A percentile compares a stretch with the other conserved stretches of the same genome.
Evolutionary conservation across 2,113 vertebrate genomes (phyloP).

Genomic region (Corydoras maculifer): DNA sequence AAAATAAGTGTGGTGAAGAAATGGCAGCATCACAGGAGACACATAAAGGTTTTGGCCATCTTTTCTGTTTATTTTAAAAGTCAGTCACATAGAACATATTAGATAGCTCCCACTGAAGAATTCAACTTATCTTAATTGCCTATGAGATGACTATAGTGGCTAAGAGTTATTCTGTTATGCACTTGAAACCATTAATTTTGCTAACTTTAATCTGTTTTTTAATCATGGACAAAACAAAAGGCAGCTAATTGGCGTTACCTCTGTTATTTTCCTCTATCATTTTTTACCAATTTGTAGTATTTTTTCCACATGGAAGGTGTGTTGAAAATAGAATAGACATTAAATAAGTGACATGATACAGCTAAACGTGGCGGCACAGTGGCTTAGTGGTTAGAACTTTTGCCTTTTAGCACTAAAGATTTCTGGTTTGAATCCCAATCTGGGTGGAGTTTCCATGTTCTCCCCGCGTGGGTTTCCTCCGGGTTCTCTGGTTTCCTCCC

Average conservation of each 20-base stretch:
- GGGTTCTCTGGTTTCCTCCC: too few relatives aligned
- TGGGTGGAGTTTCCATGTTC: too few relatives aligned
- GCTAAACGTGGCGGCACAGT: too few relatives aligned
- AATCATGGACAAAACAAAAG: slow-evolving; percentile 43
- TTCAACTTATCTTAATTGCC: slow-evolving; percentile 13
- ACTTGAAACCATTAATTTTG: slow-evolving; percentile 33
- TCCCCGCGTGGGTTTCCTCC: too few relatives aligned
- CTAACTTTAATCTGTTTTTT: slow-evolving; percentile 57
- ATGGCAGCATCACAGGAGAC: slow-evolving; percentile 1
- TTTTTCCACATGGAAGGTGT: slow-evolving; percentile 55
- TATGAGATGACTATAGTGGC: background rate
- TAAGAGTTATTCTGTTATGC: background rate
- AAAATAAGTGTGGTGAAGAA: background rate
- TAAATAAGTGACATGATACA: too few relatives aligned
- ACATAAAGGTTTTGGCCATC: background rate
- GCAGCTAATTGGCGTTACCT: slow-evolving; percentile 43
- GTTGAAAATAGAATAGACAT: too few relatives aligned
- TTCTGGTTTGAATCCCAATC: too few relatives aligned
- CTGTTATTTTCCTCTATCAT: slow-evolving; percentile 26
- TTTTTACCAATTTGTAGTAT: slow-evolving; percentile 47
- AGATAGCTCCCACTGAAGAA: slow-evolving; percentile 8
- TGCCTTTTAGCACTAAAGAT: too few relatives aligned
- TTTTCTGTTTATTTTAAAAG: slow-evolving; percentile 25
- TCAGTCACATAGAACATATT: slow-evolving; percentile 9
- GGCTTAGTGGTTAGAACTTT: too few relatives aligned